Evolutionary conservation across 2,888 invertebrate genomes (phyloP), one percentile per base, ranked within the genome.

Genomic region (Coecobrya sp.): DNA sequence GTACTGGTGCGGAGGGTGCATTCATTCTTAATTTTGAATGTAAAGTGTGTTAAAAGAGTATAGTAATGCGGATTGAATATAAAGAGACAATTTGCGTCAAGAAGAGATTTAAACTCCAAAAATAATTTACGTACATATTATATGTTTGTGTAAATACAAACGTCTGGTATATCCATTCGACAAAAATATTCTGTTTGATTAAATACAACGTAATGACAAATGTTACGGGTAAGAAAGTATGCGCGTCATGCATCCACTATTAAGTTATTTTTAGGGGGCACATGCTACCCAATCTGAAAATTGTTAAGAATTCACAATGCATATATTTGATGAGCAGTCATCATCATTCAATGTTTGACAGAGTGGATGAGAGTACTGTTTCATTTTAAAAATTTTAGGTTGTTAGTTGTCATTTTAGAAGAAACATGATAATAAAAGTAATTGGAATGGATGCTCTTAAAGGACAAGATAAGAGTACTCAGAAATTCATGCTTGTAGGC

Each of bases 1-100:
- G 49, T 52, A 52, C 27, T 19, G 73, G 11, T 76, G 86, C 25
- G n/a, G 86, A 73, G 55, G 55, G 73, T 42, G 59, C 86, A 76
- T 45, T 90, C 85, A 85, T 55, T 90, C 85, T 62, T 85, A 62
- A 62, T 85, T 85, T 85, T 85, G 22, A 85, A 84, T 85, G 85
- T 49, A 84, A 85, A 90, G 59, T 85, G 70, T 82, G 30, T 73
- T 73, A 73, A 73, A 73, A 73, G 30, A 13, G 45, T 73, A 45
- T 68, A 16, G 42, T 27, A 73, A 55, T 42, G 52, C 70, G 30
- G 45, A n/a, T 11, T 13, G 36, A 30, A 87, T 76, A 68, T 42
- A 36, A 76, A 59, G 59, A 19, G 65, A 68, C 45, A 85, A 85
- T 85, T 85, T 85, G 27, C 49, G 81, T 25, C 30, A 65, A 68